Base-by-base conservation (phyloP, 1,140 invertebrate genomes). In the Drosophila carrolli region DNA sequence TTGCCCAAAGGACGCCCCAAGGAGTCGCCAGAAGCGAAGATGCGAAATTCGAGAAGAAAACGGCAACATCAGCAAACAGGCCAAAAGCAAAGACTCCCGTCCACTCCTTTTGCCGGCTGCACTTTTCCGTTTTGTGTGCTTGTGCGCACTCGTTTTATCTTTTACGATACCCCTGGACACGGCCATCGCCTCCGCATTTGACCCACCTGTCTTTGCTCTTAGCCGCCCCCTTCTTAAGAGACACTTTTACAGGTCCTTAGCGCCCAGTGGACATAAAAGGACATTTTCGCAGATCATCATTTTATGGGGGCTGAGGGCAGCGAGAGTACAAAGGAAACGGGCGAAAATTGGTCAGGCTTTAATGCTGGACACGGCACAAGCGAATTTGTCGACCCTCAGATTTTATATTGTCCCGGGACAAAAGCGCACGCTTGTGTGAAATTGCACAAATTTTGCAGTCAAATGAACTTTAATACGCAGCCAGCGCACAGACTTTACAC, bases 261-360 rank as follows among this genome's bases (percentile, higher is more conserved):
- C 58, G 77, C 61, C 58, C 77, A 48, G 70, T 63, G 51, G 53
- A 66, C 63, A 79, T 80, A 75, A 80, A 80, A 75, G 71, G 62
- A 80, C 77, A 75, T 80, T 80, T 80, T 75, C 62, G 59, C 65
- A 67, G 83, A 82, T 83, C 79, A 88, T 88, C 83, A 71, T 88
- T 88, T 88, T 79, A 79, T 77, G 74, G 68, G 53, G 48, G 40
- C 7, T 11, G 44, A 5, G 37, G 43, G 35, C 27, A 19, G 58
- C 13, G 11, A n/a, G 38, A 14, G 53, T 38, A 78, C 68, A 82
- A 79, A 62, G 75, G 47, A 70, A 79, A 54, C 62, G 54, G 50
- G 54, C 44, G 61, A 65, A 65, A 75, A 75, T 61, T 73, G 77
- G 67, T 73, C 62, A 72, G 73, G 51, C 78, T 80, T 80, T 70